A percentile compares a stretch with the other conserved stretches of the same genome.
phyloP scores from a whole-genome alignment of 2,888 invertebrate genomes.

The Oligia fasciuncula region DNA sequence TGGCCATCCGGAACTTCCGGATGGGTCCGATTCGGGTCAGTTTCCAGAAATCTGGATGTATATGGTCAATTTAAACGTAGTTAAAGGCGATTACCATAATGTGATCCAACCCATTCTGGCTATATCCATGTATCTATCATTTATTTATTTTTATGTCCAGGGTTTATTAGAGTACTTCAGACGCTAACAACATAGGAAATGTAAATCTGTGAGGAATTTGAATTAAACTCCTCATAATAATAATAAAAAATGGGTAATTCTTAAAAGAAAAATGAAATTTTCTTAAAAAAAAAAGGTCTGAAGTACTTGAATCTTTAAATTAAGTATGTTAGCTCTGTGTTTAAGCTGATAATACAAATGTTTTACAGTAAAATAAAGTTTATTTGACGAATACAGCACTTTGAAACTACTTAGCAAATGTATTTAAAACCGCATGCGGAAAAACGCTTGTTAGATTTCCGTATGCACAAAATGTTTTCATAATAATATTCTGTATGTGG shows the following conservation, averaged over 20 bases:
- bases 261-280: background rate
- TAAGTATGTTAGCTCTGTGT: conserved; percentile 61
- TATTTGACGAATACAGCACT: conserved; percentile 58
- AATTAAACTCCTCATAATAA: background rate
- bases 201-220: background rate
- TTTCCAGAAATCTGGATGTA: background rate
- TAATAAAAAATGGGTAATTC: conserved; percentile 13
- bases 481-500: conserved; percentile 24
- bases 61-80: background rate
- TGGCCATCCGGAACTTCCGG: background rate
- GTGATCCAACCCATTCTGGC: conserved; percentile 19
- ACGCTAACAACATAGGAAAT: background rate
- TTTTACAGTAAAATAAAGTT: conserved; percentile 58
- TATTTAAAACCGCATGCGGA: background rate
- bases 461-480: background rate
- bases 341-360: conserved; percentile 51
- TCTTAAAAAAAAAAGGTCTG: conserved; percentile 7
- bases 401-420: conserved; percentile 18
- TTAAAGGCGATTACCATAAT: background rate
- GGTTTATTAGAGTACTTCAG: conserved; percentile 56
- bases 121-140: conserved; percentile 41
- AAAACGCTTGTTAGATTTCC: background rate
- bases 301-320: conserved; percentile 56
- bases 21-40: background rate
- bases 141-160: conserved; percentile 64